Percentiles rank a stretch among this genome's conserved stretches.
phyloP scores from a whole-genome alignment of 2,113 vertebrate genomes.

The Plectropomus leopardus region DNA sequence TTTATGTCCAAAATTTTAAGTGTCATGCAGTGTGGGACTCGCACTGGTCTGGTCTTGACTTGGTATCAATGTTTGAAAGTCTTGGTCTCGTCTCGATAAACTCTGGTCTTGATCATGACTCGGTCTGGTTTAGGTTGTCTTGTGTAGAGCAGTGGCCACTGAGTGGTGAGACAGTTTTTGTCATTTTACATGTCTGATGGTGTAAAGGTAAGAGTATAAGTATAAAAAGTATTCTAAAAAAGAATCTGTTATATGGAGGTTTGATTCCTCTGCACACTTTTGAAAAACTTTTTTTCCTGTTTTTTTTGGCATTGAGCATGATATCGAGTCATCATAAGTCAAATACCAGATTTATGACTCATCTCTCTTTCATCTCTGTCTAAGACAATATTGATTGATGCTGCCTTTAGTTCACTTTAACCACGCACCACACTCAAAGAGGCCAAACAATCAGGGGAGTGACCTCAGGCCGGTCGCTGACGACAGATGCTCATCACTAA shows the following conservation, averaged over 20 bases:
- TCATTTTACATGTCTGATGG: not conserved
- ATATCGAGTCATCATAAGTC: not conserved
- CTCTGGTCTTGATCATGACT: too few species aligned
- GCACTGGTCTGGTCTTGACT: too few species aligned
- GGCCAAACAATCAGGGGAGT: not conserved
- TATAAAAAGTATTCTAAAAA: too few species aligned
- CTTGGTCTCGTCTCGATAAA: too few species aligned
- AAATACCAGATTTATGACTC: not conserved
- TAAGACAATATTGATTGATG: not conserved
- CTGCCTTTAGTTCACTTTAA: not conserved
- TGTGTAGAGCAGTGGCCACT: too few species aligned
- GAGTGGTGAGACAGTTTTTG: not conserved
- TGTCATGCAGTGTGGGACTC: too few species aligned
- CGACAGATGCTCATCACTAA: conserved; percentile 70
- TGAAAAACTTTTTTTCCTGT: not conserved
- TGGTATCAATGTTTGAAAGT: too few species aligned
- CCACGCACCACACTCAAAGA: not conserved
- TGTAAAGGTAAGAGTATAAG: too few species aligned
- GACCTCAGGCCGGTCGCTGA: conserved; percentile 18
- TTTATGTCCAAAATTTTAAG: too few species aligned
- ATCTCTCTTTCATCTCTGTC: not conserved
- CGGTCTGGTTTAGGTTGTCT: too few species aligned
- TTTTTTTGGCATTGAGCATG: not conserved
- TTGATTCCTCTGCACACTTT: not conserved
- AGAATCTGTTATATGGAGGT: too few species aligned